A percentile compares a stretch with the other conserved stretches of the same genome.
Evolutionary conservation across 2,113 vertebrate genomes (phyloP).

Genomic region (Oreochromis niloticus): DNA sequence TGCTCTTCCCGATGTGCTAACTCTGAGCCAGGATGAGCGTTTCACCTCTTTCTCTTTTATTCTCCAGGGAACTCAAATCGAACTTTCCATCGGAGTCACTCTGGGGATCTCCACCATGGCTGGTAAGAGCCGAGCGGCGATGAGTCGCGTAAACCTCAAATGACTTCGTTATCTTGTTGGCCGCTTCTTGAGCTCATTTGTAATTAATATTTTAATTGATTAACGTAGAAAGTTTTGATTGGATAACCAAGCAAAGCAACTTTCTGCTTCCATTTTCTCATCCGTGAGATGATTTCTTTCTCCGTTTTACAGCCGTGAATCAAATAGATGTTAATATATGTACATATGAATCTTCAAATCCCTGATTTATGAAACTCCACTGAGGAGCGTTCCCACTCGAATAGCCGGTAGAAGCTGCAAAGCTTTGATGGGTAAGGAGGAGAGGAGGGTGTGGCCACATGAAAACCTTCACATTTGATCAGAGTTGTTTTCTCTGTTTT

Average conservation of each 20-base stretch:
- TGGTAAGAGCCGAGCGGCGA: constrained; percentile 65
- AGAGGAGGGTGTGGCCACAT: neutral
- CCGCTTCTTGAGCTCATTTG: neutral
- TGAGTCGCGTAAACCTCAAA: neutral
- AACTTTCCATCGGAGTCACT: constrained; percentile 91
- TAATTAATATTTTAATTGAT: neutral
- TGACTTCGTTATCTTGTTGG: accelerated
- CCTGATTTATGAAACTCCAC: neutral
- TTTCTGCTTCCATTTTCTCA: neutral
- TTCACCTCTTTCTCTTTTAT: neutral
- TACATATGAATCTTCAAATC: neutral
- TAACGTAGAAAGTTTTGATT: neutral
- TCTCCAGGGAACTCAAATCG: constrained; percentile 93
- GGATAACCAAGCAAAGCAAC: neutral
- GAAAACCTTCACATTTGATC: neutral
- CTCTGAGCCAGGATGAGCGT: neutral
- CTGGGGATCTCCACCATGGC: constrained; percentile 98
- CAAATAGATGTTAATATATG: neutral
- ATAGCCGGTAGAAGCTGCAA: accelerated
- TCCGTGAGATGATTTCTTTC: accelerated
- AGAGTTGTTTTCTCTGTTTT: neutral
- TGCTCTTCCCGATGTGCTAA: neutral
- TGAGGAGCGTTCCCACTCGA: neutral
- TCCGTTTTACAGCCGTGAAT: accelerated
- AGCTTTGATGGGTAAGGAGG: neutral